Evolutionary conservation across 2,797 vertebrate genomes (phyloP).

Genomic region (Ammospiza maritima): DNA sequence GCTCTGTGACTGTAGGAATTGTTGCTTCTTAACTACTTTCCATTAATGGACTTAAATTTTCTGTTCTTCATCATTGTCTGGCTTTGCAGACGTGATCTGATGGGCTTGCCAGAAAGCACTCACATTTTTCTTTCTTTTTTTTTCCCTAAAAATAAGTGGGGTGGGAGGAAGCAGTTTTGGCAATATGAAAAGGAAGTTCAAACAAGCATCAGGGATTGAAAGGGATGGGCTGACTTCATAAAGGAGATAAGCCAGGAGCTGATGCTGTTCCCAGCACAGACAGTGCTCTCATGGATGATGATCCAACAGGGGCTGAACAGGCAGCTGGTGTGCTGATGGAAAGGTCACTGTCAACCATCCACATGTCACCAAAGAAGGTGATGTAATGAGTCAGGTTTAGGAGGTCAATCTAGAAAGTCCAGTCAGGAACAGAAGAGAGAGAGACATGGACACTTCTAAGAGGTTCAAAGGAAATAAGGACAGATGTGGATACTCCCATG

Average conservation of each 20-base stretch:
- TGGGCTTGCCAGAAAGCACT: background rate
- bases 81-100: background rate
- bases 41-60: background rate
- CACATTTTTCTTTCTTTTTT: accelerated
- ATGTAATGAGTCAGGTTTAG: background rate
- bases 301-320: background rate
- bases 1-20: background rate
- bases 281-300: background rate
- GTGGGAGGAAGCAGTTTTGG: background rate
- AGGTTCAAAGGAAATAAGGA: background rate
- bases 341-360: background rate
- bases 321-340: background rate
- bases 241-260: background rate
- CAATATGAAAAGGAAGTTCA: background rate
- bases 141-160: accelerated
- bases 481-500: background rate
- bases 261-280: background rate
- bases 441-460: background rate
- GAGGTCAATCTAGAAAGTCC: background rate
- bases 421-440: background rate
- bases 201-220: background rate
- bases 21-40: background rate
- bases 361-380: background rate
- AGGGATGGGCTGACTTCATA: background rate
- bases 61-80: background rate